Conservation (phyloP, 2,797 vertebrate species). For the Danionella dracula region DNA sequence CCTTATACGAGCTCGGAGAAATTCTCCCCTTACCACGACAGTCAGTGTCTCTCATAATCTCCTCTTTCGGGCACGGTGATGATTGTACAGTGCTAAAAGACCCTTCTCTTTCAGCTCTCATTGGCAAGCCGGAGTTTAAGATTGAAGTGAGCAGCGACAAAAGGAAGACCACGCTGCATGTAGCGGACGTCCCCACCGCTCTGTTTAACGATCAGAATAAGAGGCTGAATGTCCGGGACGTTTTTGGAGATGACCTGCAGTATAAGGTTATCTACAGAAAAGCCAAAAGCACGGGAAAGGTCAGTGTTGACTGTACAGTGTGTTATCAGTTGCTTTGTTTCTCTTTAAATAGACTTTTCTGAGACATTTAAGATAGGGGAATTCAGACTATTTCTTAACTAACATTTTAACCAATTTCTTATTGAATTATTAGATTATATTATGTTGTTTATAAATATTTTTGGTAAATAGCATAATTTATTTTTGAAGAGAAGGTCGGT, state of each 20-base stretch:
- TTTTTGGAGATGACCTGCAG: constrained; percentile 72
- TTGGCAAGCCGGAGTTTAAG: constrained; percentile 69
- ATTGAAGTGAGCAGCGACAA: constrained; percentile 62
- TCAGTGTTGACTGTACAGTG: constrained; percentile 51
- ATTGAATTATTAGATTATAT: no score
- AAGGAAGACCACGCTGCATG: constrained; percentile 62
- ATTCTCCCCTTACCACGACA: constrained; percentile 82
- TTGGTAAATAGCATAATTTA: no score
- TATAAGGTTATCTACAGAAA: constrained; percentile 80
- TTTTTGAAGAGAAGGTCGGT: no score
- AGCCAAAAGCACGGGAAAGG: constrained; percentile 83
- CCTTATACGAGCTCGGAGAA: constrained; percentile 55
- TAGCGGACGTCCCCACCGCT: constrained; percentile 71
- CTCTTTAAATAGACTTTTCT: neutral
- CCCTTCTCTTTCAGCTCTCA: constrained; percentile 67
- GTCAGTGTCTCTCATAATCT: constrained; percentile 65
- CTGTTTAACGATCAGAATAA: constrained; percentile 51
- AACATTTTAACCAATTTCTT: no score
- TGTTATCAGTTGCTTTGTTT: neutral
- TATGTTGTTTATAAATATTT: no score
- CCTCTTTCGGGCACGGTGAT: neutral
- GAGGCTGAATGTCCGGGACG: constrained; percentile 71
- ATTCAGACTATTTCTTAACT: no score
- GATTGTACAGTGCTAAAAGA: no score
- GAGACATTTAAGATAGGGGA: no score